These are phyloP conservation scores for Parotia lawesii DNA, from an alignment of 2,113 vertebrate species.

Conservation along the genomic window DNA sequence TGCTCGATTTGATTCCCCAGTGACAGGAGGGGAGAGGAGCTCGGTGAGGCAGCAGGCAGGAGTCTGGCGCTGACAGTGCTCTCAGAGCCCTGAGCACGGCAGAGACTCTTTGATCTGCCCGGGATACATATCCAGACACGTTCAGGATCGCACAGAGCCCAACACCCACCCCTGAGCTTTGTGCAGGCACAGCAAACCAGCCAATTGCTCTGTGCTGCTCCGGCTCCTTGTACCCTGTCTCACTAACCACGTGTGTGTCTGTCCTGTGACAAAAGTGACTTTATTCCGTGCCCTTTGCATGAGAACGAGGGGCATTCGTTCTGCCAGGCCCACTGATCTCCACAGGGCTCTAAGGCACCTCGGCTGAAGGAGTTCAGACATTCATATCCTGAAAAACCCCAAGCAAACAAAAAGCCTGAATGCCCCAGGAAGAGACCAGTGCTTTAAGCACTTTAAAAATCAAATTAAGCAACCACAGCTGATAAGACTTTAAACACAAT, in stretches of 20 bases:
- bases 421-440: not conserved
- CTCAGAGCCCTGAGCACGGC: not conserved
- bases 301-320: not conserved
- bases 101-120: not conserved
- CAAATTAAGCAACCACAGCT: not conserved
- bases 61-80: not conserved
- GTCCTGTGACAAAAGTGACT: not conserved
- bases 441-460: not conserved
- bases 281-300: not conserved
- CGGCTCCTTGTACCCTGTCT: not conserved
- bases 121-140: fast-evolving
- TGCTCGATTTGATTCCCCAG: not conserved
- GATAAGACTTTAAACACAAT: not conserved
- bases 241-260: fast-evolving
- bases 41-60: not conserved
- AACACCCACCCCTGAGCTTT: too few relatives aligned
- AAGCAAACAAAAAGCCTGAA: not conserved
- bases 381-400: not conserved
- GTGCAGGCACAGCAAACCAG: not conserved
- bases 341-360: not conserved
- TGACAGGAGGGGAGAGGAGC: not conserved
- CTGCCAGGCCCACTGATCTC: not conserved
- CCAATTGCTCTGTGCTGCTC: not conserved
- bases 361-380: not conserved
- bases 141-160: not conserved